Evolutionary conservation across 2,888 invertebrate species (phyloP), one percentile per base, ranked within the genome.

Genomic region (Aphodius granarius): DNA sequence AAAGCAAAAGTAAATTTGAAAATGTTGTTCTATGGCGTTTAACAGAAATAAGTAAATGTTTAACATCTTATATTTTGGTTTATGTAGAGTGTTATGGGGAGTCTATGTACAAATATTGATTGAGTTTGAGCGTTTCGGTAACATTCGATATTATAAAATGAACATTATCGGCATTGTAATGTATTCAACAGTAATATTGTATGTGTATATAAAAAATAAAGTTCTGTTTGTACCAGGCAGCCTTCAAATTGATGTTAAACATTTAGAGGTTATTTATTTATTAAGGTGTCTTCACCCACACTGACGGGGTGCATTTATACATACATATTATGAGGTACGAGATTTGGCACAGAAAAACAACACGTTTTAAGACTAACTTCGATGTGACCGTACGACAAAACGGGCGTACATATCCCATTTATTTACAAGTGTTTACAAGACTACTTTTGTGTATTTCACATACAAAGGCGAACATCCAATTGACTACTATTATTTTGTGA

Each of bases 291-390:
- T 63, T 63, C 16, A 13, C 19, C 13, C 20, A 66, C 18, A 66
- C 66, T 66, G 66, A 66, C 66, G 17, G 20, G 20, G 20, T 18
- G 20, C 66, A 66, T 18, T 68, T 68, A 20, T 68, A 22, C 22
- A 68, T 22, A 68, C 19, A 19, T 68, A 43, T 21, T 81, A 91
- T 92, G 92, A 93, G 93, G 93, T 93, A 93, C 92, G 91, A 89
- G 90, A 90, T 92, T 93, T 93, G 93, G 93, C 93, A 93, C 93
- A 92, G 83, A 81, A 85, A 82, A 84, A 83, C 71, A 80, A 78
- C 76, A 76, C 76, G 43, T 43, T 43, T 43, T 43, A 43, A 43
- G 13, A 79, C 78, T 78, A 77, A 73, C 73, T 80, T 79, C 80
- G 80, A 81, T 80, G 81, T 80, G 76, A 78, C 77, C 75, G 78